These are phyloP conservation scores for Atractosteus spatula DNA, from an alignment of 2,113 vertebrate species.

Conservation along the genomic window DNA sequence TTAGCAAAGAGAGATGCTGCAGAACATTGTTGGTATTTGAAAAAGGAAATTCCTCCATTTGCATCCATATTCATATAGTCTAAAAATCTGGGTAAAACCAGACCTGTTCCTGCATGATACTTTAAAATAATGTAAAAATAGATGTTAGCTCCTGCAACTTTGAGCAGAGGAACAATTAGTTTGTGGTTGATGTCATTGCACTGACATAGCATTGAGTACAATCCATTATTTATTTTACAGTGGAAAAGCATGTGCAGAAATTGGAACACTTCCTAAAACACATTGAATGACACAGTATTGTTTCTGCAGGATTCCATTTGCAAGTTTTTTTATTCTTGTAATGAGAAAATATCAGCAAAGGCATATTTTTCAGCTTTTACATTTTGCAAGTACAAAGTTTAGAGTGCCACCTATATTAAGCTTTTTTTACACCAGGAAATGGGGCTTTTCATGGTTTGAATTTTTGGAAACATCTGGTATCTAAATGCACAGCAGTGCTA, in stretches of 20 bases:
- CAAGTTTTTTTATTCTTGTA: not conserved
- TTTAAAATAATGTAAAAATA: too few species aligned
- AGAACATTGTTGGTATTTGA: too few species aligned
- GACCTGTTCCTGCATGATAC: too few species aligned
- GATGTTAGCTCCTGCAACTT: too few species aligned
- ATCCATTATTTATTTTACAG: not conserved
- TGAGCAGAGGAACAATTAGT: too few species aligned
- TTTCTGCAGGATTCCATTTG: too few species aligned
- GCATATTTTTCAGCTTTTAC: slow-evolving; percentile 14
- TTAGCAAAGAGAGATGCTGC: too few species aligned
- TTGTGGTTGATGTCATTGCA: too few species aligned
- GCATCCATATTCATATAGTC: too few species aligned
- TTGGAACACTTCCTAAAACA: not conserved
- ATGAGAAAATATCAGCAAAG: slow-evolving; percentile 9
- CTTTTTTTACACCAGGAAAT: slow-evolving; percentile 14
- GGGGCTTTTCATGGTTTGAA: not conserved
- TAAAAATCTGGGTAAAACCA: too few species aligned
- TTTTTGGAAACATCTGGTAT: slow-evolving; percentile 54
- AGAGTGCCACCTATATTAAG: not conserved
- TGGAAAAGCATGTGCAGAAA: not conserved
- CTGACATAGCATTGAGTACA: not conserved
- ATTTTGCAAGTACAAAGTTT: not conserved
- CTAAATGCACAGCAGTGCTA: slow-evolving; percentile 39
- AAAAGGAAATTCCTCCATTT: too few species aligned
- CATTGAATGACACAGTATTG: not conserved